Base-by-base conservation (phyloP, 2,888 invertebrate genomes). In the Encarsia formosa region DNA sequence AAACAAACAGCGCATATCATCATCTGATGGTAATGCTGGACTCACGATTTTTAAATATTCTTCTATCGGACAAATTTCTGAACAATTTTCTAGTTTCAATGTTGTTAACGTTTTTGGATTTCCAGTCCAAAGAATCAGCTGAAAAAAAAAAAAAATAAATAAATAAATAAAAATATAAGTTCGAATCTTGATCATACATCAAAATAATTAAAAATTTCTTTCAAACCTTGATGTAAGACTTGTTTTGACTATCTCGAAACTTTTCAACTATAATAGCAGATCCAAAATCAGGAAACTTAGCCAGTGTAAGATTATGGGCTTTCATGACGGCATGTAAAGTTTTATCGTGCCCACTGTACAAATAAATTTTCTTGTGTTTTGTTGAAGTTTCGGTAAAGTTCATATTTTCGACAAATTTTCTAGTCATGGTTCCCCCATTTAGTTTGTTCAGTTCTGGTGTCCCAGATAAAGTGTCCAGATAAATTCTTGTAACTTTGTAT, bases 1-100 rank as follows among this genome's bases (percentile, higher is more conserved):
- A 11, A 38, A 42, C 8, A 54, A 18, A 18, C 54, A 54, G 4
- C 24, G 24, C 54, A 54, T 54, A 9, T 54, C 54, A 1, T 54
- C 54, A 22, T 50, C 49, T 1, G 54, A 41, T 13, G 54, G 54
- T 22, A 54, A 37, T n/a, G 34, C 11, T 13, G 49, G 32, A 13
- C 18, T 26, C 1, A 50, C 16, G 11, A 37, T 37, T 23, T 50
- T 32, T 13, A 42, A 19, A 22, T 54, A 54, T 13, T 50, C 16
- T 4, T 50, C 34, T 6, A 50, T 11, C n/a, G 45, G 49, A 23
- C 54, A 54, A 22, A 46, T 18, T 46, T 54, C 50, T 3, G 22
- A 15, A 8, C 54, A 54, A 5, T 38, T 42, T 11, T 37, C 18
- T 18, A 54, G 18, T 24, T 29, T 50, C 19, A 54, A 5, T 3